Conservation (phyloP, 2,888 invertebrate species). For the Calameuta idolon region DNA sequence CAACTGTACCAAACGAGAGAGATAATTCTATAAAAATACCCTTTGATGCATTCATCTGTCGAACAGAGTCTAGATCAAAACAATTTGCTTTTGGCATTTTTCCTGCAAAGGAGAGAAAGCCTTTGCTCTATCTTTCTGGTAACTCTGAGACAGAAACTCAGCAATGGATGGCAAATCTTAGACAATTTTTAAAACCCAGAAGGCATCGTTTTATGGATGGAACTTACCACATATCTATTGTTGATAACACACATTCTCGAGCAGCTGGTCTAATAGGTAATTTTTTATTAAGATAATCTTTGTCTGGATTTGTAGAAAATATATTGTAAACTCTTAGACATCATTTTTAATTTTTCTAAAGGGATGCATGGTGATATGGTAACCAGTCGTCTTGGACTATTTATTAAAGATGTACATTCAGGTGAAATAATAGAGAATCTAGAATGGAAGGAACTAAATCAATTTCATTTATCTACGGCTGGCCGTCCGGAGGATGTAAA, state of each 20-base stretch:
- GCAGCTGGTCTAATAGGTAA: slow-evolving; percentile 71
- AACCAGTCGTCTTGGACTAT: slow-evolving; percentile 70
- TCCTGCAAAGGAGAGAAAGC: slow-evolving; percentile 71
- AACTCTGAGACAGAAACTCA: slow-evolving; percentile 75
- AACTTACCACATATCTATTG: slow-evolving; percentile 73
- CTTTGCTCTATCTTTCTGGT: slow-evolving; percentile 75
- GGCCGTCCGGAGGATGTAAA: slow-evolving; percentile 70
- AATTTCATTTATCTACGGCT: slow-evolving; percentile 70
- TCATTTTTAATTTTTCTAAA: slow-evolving; percentile 19
- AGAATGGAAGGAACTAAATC: slow-evolving; percentile 74
- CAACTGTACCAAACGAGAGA: slow-evolving; percentile 40
- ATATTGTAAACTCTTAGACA: no score
- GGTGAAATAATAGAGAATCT: slow-evolving; percentile 69
- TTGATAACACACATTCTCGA: slow-evolving; percentile 75
- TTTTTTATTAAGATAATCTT: slow-evolving; percentile 2
- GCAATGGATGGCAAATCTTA: slow-evolving; percentile 74
- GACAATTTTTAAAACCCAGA: slow-evolving; percentile 63
- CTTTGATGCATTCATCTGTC: slow-evolving; percentile 71
- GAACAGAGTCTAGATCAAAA: slow-evolving; percentile 77
- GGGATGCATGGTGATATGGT: slow-evolving; percentile 73
- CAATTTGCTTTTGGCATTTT: slow-evolving; percentile 79
- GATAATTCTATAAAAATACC: slow-evolving; percentile 67
- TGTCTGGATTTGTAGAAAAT: background rate
- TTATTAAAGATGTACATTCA: slow-evolving; percentile 70
- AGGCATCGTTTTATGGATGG: slow-evolving; percentile 68